Percentiles rank a stretch among this genome's conserved stretches.
Evolutionary conservation across 2,888 invertebrate genomes (phyloP).

Genomic region (Drosophila subquinaria): DNA sequence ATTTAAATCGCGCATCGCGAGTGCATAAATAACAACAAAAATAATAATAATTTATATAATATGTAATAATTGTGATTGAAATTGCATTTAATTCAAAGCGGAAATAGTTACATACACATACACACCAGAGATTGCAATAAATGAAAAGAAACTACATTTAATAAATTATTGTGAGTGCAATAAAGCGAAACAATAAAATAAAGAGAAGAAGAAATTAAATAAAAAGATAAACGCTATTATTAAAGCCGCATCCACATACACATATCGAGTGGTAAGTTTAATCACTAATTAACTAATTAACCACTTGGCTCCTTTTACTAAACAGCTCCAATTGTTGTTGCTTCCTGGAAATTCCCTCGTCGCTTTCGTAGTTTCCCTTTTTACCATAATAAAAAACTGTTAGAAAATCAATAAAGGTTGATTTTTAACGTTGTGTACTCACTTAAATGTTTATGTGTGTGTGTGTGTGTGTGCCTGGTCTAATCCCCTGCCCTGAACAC

Average conservation of each 20-base stretch:
- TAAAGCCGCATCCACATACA: conserved; percentile 15
- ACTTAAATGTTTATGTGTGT: not conserved
- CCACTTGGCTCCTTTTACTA: conserved; percentile 13
- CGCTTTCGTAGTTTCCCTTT: conserved; percentile 8
- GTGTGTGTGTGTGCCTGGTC: not conserved
- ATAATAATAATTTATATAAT: conserved; percentile 48
- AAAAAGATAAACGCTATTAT: conserved; percentile 25
- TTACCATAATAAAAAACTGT: conserved; percentile 21
- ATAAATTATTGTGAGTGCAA: conserved; percentile 29
- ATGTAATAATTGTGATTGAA: conserved; percentile 44
- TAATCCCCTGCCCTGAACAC: not conserved
- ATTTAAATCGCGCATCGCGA: conserved; percentile 30
- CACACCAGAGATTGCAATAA: conserved; percentile 21
- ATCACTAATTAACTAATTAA: conserved; percentile 56
- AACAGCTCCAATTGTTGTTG: conserved; percentile 20
- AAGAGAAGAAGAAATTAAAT: conserved; percentile 26
- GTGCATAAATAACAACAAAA: conserved; percentile 40
- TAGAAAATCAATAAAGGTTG: conserved; percentile 58
- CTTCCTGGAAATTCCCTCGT: conserved; percentile 31
- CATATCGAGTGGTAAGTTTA: conserved; percentile 47
- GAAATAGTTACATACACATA: conserved; percentile 55
- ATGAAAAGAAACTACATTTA: conserved; percentile 18
- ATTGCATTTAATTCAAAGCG: conserved; percentile 74
- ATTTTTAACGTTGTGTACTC: conserved; percentile 27
- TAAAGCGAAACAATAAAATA: conserved; percentile 37